A percentile compares a stretch with the other conserved stretches of the same genome.
These are phyloP conservation scores for Poecile montanus DNA, from an alignment of 2,797 vertebrate genomes.

Conservation along the genomic window DNA sequence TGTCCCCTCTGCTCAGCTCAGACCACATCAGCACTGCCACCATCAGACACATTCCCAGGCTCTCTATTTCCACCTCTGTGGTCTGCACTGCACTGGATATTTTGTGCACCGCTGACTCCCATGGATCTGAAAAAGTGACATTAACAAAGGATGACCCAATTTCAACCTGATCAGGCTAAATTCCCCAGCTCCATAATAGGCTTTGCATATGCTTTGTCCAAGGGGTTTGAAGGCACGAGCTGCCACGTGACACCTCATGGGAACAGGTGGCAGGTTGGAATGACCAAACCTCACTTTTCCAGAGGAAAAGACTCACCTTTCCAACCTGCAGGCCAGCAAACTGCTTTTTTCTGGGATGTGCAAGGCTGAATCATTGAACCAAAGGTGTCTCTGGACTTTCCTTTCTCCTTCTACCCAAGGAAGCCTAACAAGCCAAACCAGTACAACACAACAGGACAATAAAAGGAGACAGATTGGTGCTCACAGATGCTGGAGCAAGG, in stretches of 20 bases:
- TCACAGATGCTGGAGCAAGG: background rate
- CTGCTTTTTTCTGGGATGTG: background rate
- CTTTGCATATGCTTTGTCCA: constrained; percentile 33
- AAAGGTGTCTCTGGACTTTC: background rate
- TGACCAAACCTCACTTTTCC: background rate
- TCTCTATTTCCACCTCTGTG: background rate
- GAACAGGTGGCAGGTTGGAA: background rate
- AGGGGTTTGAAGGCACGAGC: background rate
- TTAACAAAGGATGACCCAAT: constrained; percentile 61
- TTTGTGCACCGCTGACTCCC: constrained; percentile 1
- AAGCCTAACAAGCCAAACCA: background rate
- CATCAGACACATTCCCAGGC: background rate
- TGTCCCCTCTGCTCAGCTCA: background rate
- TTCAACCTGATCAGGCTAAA: background rate
- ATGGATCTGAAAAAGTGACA: background rate
- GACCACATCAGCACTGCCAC: fast-evolving
- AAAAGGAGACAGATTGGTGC: background rate
- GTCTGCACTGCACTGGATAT: background rate
- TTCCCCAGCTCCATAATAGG: background rate
- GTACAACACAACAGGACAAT: fast-evolving
- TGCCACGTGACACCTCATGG: fast-evolving
- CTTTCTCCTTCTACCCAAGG: background rate
- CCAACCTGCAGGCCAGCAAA: background rate
- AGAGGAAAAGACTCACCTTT: background rate
- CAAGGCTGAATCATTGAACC: background rate